Evolutionary conservation across 2,888 invertebrate species (phyloP).

Genomic region (Tipula confusa): DNA sequence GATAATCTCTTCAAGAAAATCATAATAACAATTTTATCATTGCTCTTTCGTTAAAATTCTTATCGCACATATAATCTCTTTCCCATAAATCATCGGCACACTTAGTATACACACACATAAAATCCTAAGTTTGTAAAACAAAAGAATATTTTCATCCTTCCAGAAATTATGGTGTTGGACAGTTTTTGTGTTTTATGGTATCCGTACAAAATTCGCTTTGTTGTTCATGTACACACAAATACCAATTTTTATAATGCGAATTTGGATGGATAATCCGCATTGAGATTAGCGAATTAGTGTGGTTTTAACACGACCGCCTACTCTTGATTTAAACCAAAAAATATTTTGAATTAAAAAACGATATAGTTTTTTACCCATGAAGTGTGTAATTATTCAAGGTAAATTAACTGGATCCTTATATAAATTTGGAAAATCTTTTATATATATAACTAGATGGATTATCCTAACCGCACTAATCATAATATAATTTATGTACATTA

Average conservation of each 20-base stretch:
- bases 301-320: constrained; percentile 7
- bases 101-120: background rate
- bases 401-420: background rate
- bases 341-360: background rate
- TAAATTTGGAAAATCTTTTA: background rate
- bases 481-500: background rate
- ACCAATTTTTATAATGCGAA: background rate
- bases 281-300: background rate
- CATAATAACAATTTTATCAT: background rate
- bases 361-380: background rate
- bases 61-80: background rate
- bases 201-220: background rate
- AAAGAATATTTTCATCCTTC: background rate
- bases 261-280: background rate
- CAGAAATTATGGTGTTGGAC: background rate
- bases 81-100: constrained; percentile 27
- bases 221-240: background rate
- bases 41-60: background rate
- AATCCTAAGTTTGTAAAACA: background rate
- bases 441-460: background rate
- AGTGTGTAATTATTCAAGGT: constrained; percentile 6
- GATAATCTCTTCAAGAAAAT: background rate
- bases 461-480: background rate
- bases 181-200: background rate
- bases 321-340: background rate